Conservation (phyloP, 2,888 invertebrate species). For the Anthoptus insignis region DNA sequence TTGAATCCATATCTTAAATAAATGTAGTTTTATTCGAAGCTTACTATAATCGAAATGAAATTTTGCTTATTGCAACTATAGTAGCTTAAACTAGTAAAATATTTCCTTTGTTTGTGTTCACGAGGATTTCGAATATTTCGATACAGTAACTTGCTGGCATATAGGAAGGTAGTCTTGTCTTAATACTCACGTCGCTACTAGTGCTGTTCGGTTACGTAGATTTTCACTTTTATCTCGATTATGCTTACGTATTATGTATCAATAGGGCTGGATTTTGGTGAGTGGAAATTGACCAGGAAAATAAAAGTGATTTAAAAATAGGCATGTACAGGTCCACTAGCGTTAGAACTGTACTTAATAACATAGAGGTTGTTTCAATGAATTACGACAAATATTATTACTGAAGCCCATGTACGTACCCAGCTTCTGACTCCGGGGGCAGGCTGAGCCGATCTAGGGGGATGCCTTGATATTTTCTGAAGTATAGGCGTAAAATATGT, state of each 20-base stretch:
- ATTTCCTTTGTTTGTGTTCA: constrained; percentile 48
- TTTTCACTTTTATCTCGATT: constrained; percentile 30
- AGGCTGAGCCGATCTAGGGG: too few relatives aligned
- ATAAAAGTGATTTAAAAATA: constrained; percentile 22
- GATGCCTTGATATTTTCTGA: too few relatives aligned
- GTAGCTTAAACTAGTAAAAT: constrained; percentile 44
- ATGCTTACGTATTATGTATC: constrained; percentile 14
- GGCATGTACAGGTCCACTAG: constrained; percentile 24
- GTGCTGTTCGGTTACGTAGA: constrained; percentile 29
- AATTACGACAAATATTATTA: not conserved
- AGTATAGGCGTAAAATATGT: too few relatives aligned
- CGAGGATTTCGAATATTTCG: constrained; percentile 7
- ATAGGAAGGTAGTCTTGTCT: constrained; percentile 29
- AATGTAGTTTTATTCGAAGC: constrained; percentile 65
- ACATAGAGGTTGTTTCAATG: constrained; percentile 5
- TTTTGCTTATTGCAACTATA: constrained; percentile 53
- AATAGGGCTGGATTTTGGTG: constrained; percentile 19
- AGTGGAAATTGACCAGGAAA: constrained; percentile 22
- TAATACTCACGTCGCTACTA: constrained; percentile 36
- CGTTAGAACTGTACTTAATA: constrained; percentile 34
- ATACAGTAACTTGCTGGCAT: constrained; percentile 27
- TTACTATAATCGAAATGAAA: constrained; percentile 54
- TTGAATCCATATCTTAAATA: constrained; percentile 78
- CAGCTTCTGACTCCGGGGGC: too few relatives aligned
- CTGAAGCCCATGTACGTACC: not conserved